A percentile compares a stretch with the other conserved stretches of the same genome.
Evolutionary conservation across 2,888 invertebrate species (phyloP).

Genomic region (Antheraea assamensis): DNA sequence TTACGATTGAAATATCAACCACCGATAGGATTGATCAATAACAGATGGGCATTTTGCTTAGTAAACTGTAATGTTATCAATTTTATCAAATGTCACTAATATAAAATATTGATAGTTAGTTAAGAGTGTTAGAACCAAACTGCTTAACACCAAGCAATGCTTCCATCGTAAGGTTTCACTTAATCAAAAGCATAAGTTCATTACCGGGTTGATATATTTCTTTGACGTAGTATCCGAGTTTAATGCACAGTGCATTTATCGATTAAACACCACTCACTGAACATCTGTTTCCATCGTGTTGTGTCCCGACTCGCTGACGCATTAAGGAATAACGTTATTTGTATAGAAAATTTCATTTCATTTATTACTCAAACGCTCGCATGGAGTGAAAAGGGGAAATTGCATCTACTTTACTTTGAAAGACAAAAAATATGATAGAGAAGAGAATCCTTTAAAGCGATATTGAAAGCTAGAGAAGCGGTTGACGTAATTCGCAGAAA

Average conservation of each 20-base stretch:
- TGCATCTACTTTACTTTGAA: slow-evolving; percentile 5
- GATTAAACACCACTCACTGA: background rate
- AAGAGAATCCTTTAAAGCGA: background rate
- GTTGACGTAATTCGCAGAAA: background rate
- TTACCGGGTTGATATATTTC: background rate
- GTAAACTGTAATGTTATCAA: too few species aligned
- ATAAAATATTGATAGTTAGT: too few species aligned
- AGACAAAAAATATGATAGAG: background rate
- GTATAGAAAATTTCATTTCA: background rate
- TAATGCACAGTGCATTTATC: background rate
- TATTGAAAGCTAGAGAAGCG: background rate
- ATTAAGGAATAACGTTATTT: background rate
- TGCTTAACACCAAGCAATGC: background rate
- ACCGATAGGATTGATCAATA: too few species aligned
- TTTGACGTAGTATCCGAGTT: background rate
- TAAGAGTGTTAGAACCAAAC: background rate
- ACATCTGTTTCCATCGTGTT: background rate
- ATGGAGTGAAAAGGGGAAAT: background rate
- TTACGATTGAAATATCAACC: too few species aligned
- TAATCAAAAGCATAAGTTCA: background rate
- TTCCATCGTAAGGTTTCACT: background rate
- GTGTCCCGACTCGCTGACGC: background rate
- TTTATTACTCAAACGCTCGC: background rate
- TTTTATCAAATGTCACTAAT: background rate
- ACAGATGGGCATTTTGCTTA: too few species aligned